Percentiles rank a stretch among this genome's conserved stretches.
Evolutionary conservation across 2,113 vertebrate species (phyloP).

Genomic region (Prionailurus bengalensis): DNA sequence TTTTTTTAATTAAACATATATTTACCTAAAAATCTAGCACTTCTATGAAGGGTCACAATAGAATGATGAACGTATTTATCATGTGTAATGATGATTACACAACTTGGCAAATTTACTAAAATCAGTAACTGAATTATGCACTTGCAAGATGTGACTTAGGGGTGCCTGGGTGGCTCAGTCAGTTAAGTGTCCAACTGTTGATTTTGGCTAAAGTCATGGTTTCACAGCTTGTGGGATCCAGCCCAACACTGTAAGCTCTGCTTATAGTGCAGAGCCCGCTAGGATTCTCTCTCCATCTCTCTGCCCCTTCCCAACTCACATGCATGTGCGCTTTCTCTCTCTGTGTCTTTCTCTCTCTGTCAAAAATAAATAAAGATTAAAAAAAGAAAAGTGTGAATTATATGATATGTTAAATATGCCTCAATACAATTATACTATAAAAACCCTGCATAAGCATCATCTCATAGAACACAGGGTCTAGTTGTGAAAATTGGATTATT

Average conservation of each 20-base stretch:
- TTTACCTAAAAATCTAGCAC: neutral
- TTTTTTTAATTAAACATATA: neutral
- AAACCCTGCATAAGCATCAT: neutral
- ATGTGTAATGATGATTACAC: neutral
- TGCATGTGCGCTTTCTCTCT: too few relatives aligned
- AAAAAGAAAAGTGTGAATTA: neutral
- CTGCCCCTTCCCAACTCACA: too few relatives aligned
- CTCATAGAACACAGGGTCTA: neutral
- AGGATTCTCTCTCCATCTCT: too few relatives aligned
- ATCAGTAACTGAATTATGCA: neutral
- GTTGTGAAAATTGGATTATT: neutral
- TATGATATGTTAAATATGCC: neutral
- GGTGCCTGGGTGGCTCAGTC: too few relatives aligned
- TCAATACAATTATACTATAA: neutral
- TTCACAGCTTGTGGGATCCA: too few relatives aligned
- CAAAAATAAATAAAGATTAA: too few relatives aligned
- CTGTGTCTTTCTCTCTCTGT: too few relatives aligned
- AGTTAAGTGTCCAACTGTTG: too few relatives aligned
- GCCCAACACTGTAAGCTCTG: too few relatives aligned
- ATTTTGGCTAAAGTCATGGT: too few relatives aligned
- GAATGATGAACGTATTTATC: neutral
- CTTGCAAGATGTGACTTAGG: neutral
- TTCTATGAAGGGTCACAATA: neutral
- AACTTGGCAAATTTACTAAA: neutral
- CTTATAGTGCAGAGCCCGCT: too few relatives aligned